Evolutionary conservation across 2,888 invertebrate species (phyloP), one percentile per base, ranked within the genome.

Genomic region (Keiferia lycopersicella): DNA sequence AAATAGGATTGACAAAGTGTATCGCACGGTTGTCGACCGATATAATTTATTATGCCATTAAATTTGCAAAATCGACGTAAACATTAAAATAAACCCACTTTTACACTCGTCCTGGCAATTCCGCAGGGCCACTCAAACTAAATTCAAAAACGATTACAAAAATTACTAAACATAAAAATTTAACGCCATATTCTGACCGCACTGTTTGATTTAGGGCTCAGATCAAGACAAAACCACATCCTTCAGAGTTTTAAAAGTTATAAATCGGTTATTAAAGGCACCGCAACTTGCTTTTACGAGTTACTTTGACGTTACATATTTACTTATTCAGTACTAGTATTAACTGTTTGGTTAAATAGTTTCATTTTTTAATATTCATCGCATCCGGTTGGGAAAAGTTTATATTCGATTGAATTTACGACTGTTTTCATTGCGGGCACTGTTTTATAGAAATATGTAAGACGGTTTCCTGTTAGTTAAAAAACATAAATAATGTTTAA

Each of bases 401-500:
- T 90, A 88, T 80, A 88, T 88, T 86, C 79, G 85, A 89, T 88
- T 84, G 84, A 73, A 91, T 91, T 91, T 91, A 91, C 84, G 91
- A 86, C 88, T 89, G 90, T 90, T 90, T 88, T 89, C 87, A 86
- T 83, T 88, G 88, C 87, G 83, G 80, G 80, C 79, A 86, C 84
- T 86, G 88, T 90, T 88, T 87, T 78, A 87, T 88, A 88, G 90
- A 90, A 89, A 91, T 90, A 88, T 77, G 80, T 78, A 76, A 75
- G 79, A 74, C 78, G 73, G 89, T 85, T 88, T 91, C 91, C 91
- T 88, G 91, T 87, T 84, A 77, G 84, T 83, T 26, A 87, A 80
- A 78, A 84, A 85, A 82, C 82, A 83, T 76, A 83, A 83, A 87
- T 84, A 81, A 86, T 86, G 83, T 87, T 85, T 84, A 79, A 78